Conservation (phyloP, 2,113 vertebrate genomes). For the Nyctereutes procyonoides region DNA sequence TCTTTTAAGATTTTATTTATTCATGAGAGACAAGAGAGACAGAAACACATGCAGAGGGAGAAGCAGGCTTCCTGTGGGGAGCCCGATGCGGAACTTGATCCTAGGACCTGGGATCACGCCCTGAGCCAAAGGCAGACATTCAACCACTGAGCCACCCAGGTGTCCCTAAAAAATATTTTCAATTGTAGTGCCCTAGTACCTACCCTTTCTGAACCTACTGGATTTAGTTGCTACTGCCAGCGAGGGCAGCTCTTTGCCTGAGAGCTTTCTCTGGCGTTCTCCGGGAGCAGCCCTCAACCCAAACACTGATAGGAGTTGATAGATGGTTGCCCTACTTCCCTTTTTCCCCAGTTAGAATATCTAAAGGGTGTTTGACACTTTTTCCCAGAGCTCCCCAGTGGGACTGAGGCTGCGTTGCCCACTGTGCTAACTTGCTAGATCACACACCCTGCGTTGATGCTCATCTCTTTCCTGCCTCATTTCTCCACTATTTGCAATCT, state of each 20-base stretch:
- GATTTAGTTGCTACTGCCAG: background rate
- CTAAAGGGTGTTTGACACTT: background rate
- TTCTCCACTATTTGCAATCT: background rate
- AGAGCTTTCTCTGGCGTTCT: background rate
- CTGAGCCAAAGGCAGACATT: too few species aligned
- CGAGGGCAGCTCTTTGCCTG: background rate
- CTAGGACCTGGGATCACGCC: too few species aligned
- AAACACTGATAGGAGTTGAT: background rate
- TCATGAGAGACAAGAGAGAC: too few species aligned
- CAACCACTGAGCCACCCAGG: too few species aligned
- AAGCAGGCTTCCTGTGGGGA: too few species aligned
- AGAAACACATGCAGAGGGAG: too few species aligned
- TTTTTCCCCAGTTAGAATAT: background rate
- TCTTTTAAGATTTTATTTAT: too few species aligned
- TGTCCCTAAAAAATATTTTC: background rate
- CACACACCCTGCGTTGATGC: rapidly evolving
- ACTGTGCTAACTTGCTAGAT: background rate
- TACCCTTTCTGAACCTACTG: background rate
- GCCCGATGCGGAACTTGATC: too few species aligned
- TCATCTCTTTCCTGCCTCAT: background rate
- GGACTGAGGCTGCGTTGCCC: background rate
- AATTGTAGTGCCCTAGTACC: background rate
- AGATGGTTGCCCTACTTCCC: background rate
- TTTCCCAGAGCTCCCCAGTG: background rate
- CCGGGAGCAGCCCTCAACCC: background rate